Percentiles rank a stretch among this genome's conserved stretches.
phyloP scores from a whole-genome alignment of 2,888 invertebrate genomes.

The Troglohyphantes excavatus region DNA sequence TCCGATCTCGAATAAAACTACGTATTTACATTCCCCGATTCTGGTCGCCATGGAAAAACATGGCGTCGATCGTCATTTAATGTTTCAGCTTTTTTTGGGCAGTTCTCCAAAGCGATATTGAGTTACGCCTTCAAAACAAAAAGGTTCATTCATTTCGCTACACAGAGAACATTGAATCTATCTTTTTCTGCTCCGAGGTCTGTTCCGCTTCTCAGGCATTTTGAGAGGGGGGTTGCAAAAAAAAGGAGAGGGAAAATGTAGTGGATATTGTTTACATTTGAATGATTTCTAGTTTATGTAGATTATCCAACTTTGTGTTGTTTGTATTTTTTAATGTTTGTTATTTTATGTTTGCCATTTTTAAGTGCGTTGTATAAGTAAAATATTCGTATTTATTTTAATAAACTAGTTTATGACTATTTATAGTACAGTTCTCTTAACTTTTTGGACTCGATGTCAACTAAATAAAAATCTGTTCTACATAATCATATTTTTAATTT shows the following conservation, averaged over 20 bases:
- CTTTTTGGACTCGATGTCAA: no score
- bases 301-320: not conserved
- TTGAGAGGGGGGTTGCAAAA: no score
- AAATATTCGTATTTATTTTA: no score
- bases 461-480: no score
- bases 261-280: not conserved
- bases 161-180: not conserved
- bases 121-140: constrained; percentile 1
- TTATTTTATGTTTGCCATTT: no score
- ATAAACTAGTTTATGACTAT: no score
- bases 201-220: not conserved
- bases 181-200: not conserved
- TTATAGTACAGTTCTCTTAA: no score
- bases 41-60: not conserved
- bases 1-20: no score
- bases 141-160: not conserved
- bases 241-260: not conserved
- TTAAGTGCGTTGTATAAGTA: no score
- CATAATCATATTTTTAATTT: no score
- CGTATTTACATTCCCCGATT: not conserved
- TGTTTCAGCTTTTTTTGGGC: not conserved
- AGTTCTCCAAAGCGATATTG: not conserved
- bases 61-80: constrained; percentile 4
- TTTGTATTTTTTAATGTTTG: no score
- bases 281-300: not conserved